Percentiles rank a stretch among this genome's conserved stretches.
Evolutionary conservation across 2,797 vertebrate species (phyloP).

Genomic region (Limnodromus scolopaceus): DNA sequence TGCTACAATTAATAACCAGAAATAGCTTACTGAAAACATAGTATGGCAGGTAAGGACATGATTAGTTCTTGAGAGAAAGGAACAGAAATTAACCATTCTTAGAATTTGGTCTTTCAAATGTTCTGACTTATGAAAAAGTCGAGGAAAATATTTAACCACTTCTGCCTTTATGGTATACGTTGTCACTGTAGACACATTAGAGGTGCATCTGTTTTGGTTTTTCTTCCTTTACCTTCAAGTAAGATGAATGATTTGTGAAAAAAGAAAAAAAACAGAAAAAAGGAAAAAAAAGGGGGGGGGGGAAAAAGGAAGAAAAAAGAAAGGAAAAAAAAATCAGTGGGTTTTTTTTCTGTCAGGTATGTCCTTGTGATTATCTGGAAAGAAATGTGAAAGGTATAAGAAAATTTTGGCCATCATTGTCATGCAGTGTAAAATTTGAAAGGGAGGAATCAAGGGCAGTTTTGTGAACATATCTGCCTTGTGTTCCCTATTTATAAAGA

Average conservation of each 20-base stretch:
- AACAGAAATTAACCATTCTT: background rate
- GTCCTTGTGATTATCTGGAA: background rate
- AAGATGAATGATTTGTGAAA: background rate
- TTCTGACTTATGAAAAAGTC: background rate
- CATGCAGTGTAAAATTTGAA: background rate
- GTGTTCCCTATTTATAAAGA: background rate
- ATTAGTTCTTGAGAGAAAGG: background rate
- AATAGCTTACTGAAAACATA: background rate
- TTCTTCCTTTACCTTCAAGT: background rate
- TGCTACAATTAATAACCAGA: background rate
- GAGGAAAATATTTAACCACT: background rate
- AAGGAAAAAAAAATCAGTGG: accelerated
- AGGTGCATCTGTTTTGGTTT: background rate
- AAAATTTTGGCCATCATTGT: background rate
- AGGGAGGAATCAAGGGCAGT: background rate
- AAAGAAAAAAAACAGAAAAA: accelerated
- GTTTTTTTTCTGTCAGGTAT: background rate
- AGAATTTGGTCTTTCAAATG: background rate
- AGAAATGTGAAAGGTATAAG: background rate
- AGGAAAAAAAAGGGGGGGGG: accelerated
- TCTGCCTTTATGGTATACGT: background rate
- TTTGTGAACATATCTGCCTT: background rate
- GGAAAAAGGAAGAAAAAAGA: background rate
- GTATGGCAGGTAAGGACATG: background rate
- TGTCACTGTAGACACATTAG: background rate